phyloP scores from a whole-genome alignment of 2,113 vertebrate genomes.

The Lepidothrix coronata region DNA sequence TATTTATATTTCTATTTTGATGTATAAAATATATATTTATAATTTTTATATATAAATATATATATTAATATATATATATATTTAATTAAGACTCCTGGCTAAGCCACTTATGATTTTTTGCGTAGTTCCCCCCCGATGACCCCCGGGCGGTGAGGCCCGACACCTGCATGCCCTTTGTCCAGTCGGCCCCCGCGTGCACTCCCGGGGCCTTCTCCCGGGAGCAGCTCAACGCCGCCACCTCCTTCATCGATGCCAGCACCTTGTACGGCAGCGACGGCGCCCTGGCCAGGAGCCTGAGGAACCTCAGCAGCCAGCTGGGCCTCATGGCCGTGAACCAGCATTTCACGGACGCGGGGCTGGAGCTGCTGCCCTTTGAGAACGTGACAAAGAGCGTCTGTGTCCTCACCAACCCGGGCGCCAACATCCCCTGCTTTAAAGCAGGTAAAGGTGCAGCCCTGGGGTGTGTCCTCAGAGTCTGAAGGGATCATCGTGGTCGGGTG shows the following conservation, averaged over 20 bases:
- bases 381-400: conserved; percentile 48
- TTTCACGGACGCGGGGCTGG: conserved; percentile 75
- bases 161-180: conserved; percentile 66
- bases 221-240: conserved; percentile 88
- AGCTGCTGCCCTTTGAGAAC: conserved; percentile 77
- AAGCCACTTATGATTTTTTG: not conserved
- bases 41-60: too few relatives aligned
- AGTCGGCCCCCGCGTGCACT: not conserved
- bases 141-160: not conserved
- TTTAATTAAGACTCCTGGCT: too few relatives aligned
- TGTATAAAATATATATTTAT: too few relatives aligned
- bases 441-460: conserved; percentile 38
- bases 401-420: conserved; percentile 54
- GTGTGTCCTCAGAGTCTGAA: not conserved
- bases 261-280: conserved; percentile 81
- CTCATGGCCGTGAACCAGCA: conserved; percentile 82
- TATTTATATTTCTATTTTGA: too few relatives aligned
- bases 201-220: conserved; percentile 63
- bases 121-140: conserved; percentile 51
- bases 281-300: conserved; percentile 76
- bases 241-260: conserved; percentile 86
- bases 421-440: conserved; percentile 73
- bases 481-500: not conserved
- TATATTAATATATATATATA: too few relatives aligned
- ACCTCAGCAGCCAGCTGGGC: conserved; percentile 79